Base-by-base conservation (phyloP, 1,140 invertebrate species). In the Diabrotica virgifera region DNA sequence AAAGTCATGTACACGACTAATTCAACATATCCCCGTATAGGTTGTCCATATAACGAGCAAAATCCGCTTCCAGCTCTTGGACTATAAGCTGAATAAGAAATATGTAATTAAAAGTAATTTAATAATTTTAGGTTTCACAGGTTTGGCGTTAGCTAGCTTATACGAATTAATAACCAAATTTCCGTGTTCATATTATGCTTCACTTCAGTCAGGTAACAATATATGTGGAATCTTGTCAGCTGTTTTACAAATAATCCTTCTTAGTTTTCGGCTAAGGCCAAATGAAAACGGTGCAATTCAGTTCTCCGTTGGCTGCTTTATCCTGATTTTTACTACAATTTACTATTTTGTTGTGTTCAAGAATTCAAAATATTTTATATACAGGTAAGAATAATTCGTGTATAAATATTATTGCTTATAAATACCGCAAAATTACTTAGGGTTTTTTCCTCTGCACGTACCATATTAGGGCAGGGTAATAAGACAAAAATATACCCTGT, bases 121-220 rank as follows among this genome's bases (percentile, higher is more conserved):
- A 24, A 24, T 24, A 2, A 24, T 46, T 46, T 46, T n/a, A 46
- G 40, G 40, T 46, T n/a, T 46, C 4, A 10, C 40, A 4, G 40
- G 40, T 3, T 10, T 67, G 5, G 68, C 69, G 13, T 62, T 70
- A 12, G 66, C 72, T 9, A 69, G 66, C 8, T 46, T 72, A 7
- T 74, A 69, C 50, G 56, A 74, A 40, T 59, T 74, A 59, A 61
- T 67, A 14, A 37, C 65, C 0, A 69, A 69, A 40, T 72, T 74
- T 51, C 69, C 72, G 0, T 11, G 62, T 5, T 35, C 63, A 37
- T 74, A 72, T 59, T 66, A 65, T n/a, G 46, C 52, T 13, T 66
- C 70, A 0, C 54, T 72, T 6, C 35, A 69, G 8, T 67, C 65
- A 3, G 72, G 70, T 6, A 65, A 70, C 36, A 56, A 67, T 5